A percentile compares a stretch with the other conserved stretches of the same genome.
Conservation (phyloP, 2,113 vertebrate genomes). For the Xiphias gladius region DNA sequence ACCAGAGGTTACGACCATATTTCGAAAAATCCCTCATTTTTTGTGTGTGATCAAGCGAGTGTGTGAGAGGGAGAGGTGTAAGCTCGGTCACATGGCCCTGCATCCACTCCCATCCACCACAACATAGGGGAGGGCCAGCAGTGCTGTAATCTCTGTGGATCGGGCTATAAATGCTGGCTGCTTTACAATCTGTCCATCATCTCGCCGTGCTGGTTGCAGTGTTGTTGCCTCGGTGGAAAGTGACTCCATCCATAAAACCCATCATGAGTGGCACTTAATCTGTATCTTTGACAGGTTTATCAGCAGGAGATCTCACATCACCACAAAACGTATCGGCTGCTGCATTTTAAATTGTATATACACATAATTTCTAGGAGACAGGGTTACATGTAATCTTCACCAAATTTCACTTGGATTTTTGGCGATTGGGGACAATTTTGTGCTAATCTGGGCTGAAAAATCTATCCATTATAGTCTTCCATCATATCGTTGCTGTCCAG, state of each 20-base stretch:
- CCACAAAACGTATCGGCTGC: neutral
- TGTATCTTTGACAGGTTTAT: neutral
- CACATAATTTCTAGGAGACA: neutral
- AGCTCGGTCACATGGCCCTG: slow-evolving; percentile 58
- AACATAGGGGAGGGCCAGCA: slow-evolving; percentile 23
- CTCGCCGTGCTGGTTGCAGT: neutral
- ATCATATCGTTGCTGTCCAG: neutral
- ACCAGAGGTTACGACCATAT: slow-evolving; percentile 19
- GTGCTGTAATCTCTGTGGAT: slow-evolving; percentile 53
- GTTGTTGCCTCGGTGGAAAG: neutral
- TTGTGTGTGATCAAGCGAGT: slow-evolving; percentile 3
- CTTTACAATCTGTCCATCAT: slow-evolving; percentile 53
- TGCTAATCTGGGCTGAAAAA: neutral
- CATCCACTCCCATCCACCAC: slow-evolving; percentile 51
- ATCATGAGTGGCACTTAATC: neutral
- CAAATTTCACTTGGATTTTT: slow-evolving; percentile 11
- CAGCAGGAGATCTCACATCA: neutral
- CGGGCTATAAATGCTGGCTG: slow-evolving; percentile 44
- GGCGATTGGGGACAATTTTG: neutral
- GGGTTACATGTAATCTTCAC: neutral
- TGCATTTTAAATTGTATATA: neutral
- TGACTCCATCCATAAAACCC: neutral
- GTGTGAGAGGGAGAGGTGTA: slow-evolving; percentile 29
- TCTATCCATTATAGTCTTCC: neutral
- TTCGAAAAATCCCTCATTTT: slow-evolving; percentile 17